phyloP scores from a whole-genome alignment of 2,113 vertebrate species.

The Anarrhichthys ocellatus region DNA sequence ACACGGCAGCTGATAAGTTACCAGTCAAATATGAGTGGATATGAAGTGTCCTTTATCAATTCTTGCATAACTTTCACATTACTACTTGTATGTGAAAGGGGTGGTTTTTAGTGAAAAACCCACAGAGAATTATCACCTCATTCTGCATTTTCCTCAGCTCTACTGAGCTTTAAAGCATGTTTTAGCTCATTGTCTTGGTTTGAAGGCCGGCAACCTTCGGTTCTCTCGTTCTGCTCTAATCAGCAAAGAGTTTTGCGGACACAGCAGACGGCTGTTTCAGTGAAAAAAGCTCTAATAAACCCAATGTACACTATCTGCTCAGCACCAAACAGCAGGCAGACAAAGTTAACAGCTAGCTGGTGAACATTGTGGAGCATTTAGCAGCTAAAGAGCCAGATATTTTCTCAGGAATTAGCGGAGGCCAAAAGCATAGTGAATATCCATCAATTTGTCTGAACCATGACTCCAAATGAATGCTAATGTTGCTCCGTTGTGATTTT shows the following conservation, averaged over 20 bases:
- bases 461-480: neutral
- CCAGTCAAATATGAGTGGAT: neutral
- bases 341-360: neutral
- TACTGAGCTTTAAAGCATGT: slow-evolving; percentile 1
- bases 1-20: neutral
- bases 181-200: slow-evolving; percentile 19
- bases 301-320: neutral
- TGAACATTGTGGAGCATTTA: neutral
- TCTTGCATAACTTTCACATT: neutral
- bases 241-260: neutral
- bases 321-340: neutral
- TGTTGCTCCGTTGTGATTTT: slow-evolving; percentile 4
- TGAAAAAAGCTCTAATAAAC: neutral
- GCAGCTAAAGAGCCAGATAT: neutral
- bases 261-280: slow-evolving; percentile 4
- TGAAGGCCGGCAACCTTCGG: neutral
- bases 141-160: neutral
- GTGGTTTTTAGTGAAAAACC: neutral
- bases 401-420: slow-evolving; percentile 1
- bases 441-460: neutral
- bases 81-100: neutral
- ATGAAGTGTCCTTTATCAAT: neutral
- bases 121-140: neutral
- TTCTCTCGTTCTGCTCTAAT: neutral
- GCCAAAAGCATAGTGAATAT: neutral